Percentiles rank a stretch among this genome's conserved stretches.
phyloP scores from a whole-genome alignment of 53 echinoderm and acorn worm genomes.

The Temnopleurus reevesii region DNA sequence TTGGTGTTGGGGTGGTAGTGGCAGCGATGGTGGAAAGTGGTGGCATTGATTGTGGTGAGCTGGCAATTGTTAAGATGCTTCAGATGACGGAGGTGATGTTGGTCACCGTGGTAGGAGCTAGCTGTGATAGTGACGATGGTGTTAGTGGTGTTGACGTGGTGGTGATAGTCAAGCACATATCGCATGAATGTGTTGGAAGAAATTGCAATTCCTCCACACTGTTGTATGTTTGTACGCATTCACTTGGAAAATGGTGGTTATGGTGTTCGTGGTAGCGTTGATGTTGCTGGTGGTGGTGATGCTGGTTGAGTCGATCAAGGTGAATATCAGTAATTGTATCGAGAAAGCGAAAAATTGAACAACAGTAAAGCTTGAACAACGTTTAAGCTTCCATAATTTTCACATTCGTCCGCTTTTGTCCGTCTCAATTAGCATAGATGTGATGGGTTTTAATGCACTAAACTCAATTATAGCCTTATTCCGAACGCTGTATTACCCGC shows the following conservation, averaged over 20 bases:
- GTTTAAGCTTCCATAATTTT: too few relatives aligned
- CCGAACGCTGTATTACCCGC: too few relatives aligned
- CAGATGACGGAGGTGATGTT: conserved; percentile 18
- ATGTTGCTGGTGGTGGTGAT: background rate
- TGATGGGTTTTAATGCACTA: too few relatives aligned
- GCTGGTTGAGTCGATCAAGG: background rate
- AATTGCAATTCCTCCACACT: too few relatives aligned
- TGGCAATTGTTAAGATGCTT: background rate
- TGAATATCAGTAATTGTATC: background rate
- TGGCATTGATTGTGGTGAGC: conserved; percentile 8
- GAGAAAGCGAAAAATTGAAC: too few relatives aligned
- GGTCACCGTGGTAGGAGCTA: background rate
- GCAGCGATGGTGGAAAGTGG: conserved; percentile 37
- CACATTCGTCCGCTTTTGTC: too few relatives aligned
- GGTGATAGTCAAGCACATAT: background rate
- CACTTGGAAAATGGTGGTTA: background rate
- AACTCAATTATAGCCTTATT: too few relatives aligned
- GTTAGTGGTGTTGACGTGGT: background rate
- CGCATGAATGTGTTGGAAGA: too few relatives aligned
- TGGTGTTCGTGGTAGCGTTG: background rate
- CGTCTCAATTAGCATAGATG: too few relatives aligned
- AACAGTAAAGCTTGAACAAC: too few relatives aligned
- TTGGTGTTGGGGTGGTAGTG: conserved; percentile 44
- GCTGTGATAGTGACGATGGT: background rate
- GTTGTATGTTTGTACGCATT: too few relatives aligned